Evolutionary conservation across 2,113 vertebrate species (phyloP).

Genomic region (Anhinga rufa): DNA sequence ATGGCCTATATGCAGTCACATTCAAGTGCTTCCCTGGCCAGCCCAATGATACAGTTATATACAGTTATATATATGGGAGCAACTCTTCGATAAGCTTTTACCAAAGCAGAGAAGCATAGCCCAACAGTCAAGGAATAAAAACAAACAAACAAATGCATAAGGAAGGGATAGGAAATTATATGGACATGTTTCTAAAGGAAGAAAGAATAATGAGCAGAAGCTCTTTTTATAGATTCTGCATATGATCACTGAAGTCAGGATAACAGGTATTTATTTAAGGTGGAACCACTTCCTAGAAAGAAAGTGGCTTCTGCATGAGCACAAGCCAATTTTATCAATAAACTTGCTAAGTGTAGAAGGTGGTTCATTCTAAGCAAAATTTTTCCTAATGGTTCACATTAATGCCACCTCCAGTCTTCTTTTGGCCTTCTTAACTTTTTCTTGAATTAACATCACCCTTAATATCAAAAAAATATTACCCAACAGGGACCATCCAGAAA

Average conservation of each 20-base stretch:
- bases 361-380: background rate
- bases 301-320: background rate
- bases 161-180: background rate
- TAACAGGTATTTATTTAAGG: background rate
- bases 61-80: no score
- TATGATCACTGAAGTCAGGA: background rate
- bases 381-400: background rate
- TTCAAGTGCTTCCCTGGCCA: background rate
- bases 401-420: background rate
- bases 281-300: background rate
- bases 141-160: background rate
- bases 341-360: background rate
- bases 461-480: background rate
- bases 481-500: background rate
- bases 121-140: background rate
- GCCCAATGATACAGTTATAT: background rate
- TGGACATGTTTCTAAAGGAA: background rate
- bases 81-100: background rate
- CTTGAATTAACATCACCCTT: background rate
- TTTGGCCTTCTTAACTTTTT: background rate
- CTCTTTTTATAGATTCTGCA: background rate
- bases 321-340: background rate
- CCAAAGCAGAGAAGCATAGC: background rate
- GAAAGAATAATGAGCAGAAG: background rate
- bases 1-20: background rate